Evolutionary conservation across 2,888 invertebrate genomes (phyloP).

Genomic region (Spisula solida): DNA sequence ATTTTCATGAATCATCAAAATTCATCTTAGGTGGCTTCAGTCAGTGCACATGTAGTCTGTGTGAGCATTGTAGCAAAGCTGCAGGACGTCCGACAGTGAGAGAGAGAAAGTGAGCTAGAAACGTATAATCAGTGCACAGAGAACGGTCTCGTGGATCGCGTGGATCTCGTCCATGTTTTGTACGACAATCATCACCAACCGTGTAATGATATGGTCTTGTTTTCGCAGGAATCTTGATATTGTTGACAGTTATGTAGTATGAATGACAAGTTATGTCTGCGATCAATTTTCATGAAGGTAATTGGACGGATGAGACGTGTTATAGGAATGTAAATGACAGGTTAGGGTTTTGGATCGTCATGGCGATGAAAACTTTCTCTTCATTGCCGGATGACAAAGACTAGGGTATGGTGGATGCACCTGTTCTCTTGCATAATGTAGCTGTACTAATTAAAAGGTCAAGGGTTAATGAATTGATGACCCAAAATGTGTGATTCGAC

Average conservation of each 20-base stretch:
- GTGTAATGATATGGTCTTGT: slow-evolving; percentile 46
- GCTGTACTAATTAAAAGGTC: background rate
- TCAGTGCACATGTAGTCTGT: background rate
- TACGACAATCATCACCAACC: slow-evolving; percentile 23
- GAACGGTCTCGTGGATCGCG: background rate
- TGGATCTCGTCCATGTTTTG: slow-evolving; percentile 10
- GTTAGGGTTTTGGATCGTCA: slow-evolving; percentile 19
- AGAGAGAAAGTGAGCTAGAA: background rate
- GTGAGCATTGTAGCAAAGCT: background rate
- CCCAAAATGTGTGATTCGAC: too few species aligned
- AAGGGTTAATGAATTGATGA: too few species aligned
- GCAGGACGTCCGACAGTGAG: background rate
- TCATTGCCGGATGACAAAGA: background rate
- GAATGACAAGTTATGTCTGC: slow-evolving; percentile 41
- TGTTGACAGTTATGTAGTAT: slow-evolving; percentile 51
- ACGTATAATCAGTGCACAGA: background rate
- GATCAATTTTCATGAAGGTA: slow-evolving; percentile 35
- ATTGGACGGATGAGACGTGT: slow-evolving; percentile 26
- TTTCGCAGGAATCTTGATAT: slow-evolving; percentile 45
- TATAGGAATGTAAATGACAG: slow-evolving; percentile 51
- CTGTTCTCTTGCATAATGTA: background rate
- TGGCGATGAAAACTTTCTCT: slow-evolving; percentile 25
- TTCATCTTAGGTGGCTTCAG: background rate
- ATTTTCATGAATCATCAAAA: background rate
- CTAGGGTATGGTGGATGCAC: background rate